phyloP scores from a whole-genome alignment of 2,888 invertebrate genomes.

The Camptogramma bilineatum region DNA sequence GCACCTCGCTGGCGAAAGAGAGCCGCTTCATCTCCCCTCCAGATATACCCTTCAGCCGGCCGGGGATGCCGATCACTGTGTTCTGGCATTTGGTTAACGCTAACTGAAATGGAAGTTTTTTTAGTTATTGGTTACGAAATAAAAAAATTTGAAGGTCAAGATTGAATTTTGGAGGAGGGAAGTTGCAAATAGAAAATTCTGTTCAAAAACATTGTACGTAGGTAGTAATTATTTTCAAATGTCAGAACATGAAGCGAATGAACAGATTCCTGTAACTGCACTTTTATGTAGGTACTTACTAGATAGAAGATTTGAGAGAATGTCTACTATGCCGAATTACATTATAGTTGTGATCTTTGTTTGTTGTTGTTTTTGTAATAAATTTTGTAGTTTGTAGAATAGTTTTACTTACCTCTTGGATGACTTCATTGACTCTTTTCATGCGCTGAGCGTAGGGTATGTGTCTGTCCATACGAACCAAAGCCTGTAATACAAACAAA shows the following conservation, averaged over 20 bases:
- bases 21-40: constrained; percentile 98
- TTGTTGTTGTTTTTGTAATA: too few species aligned
- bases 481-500: constrained; percentile 78
- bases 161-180: too few species aligned
- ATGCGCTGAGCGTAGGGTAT: constrained; percentile 91
- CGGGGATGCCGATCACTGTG: constrained; percentile 95
- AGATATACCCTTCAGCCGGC: constrained; percentile 95
- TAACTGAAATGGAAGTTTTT: constrained; percentile 80
- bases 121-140: neutral
- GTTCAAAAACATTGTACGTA: too few species aligned
- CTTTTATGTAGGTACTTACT: too few species aligned
- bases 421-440: constrained; percentile 93
- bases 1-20: constrained; percentile 98
- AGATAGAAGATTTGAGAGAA: too few species aligned
- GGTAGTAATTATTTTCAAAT: too few species aligned
- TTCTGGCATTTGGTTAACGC: constrained; percentile 95
- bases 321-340: too few species aligned
- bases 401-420: constrained; percentile 88
- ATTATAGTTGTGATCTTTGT: too few species aligned
- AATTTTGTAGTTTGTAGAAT: neutral
- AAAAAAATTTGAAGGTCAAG: too few species aligned
- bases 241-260: too few species aligned
- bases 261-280: too few species aligned
- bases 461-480: constrained; percentile 93
- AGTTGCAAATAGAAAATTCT: too few species aligned